Evolutionary conservation across 1,140 invertebrate species (phyloP).

Genomic region (Cotesia chilonis): DNA sequence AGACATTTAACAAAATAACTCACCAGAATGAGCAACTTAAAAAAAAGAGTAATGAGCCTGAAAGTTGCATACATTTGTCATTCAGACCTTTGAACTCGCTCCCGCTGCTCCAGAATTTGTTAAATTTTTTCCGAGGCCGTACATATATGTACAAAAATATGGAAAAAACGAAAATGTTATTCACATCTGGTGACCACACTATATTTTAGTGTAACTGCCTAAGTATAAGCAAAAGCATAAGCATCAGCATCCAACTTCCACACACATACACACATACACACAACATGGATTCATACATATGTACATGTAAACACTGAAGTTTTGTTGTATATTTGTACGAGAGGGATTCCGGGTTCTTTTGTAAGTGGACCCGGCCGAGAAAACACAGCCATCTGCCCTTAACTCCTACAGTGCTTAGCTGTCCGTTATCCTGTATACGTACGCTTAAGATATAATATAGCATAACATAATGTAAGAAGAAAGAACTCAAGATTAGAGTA

Average conservation of each 20-base stretch:
- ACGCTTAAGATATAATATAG: neutral
- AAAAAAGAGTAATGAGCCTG: too few species aligned
- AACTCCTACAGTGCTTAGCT: neutral
- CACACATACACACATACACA: too few species aligned
- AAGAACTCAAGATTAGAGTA: neutral
- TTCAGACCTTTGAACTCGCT: too few species aligned
- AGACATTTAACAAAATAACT: too few species aligned
- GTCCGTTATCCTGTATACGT: neutral
- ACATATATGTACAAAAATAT: neutral
- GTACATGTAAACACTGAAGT: neutral
- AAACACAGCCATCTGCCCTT: constrained; percentile 5
- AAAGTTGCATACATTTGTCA: too few species aligned
- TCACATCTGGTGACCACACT: constrained; percentile 20
- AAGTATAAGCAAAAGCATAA: neutral
- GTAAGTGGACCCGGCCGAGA: constrained; percentile 1
- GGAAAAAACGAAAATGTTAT: constrained; percentile 9
- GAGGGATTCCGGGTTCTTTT: constrained; percentile 14
- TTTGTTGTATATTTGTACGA: neutral
- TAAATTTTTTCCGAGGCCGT: neutral
- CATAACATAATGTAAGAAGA: neutral
- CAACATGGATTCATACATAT: neutral
- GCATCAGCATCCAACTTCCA: too few species aligned
- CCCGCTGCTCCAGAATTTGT: neutral
- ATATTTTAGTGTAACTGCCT: neutral
- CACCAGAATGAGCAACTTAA: too few species aligned